Percentiles rank a stretch among this genome's conserved stretches.
Evolutionary conservation across 2,113 vertebrate genomes (phyloP).

Genomic region (Neogale vison): DNA sequence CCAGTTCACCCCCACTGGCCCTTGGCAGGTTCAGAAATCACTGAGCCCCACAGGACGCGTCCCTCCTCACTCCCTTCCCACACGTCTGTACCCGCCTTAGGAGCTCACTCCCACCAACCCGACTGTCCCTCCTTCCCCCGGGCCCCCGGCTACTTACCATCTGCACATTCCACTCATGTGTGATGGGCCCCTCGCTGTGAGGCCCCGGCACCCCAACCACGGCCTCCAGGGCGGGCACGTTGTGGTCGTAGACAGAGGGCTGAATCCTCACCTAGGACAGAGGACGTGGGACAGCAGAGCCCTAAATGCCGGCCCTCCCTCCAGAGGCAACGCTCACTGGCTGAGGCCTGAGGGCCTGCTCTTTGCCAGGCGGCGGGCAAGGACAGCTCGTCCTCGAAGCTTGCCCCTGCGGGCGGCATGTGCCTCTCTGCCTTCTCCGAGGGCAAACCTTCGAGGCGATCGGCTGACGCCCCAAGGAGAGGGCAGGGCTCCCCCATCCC

Average conservation of each 20-base stretch:
- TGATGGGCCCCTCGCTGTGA: neutral
- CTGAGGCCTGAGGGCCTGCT: neutral
- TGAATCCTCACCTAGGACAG: slow-evolving; percentile 65
- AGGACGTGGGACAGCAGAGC: neutral
- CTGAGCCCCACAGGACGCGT: neutral
- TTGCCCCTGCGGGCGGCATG: neutral
- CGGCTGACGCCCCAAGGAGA: neutral
- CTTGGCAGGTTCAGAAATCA: neutral
- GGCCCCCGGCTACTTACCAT: slow-evolving; percentile 11
- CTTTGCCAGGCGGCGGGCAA: neutral
- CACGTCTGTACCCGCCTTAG: fast-evolving
- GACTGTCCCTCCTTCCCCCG: neutral
- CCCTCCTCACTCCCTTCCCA: neutral
- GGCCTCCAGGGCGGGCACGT: slow-evolving; percentile 37
- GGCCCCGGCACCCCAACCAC: slow-evolving; percentile 31
- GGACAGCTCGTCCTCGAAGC: neutral
- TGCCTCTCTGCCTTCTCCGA: neutral
- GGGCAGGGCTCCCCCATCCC: neutral
- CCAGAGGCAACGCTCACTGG: neutral
- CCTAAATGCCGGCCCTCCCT: neutral
- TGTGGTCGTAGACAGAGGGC: neutral
- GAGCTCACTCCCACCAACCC: neutral
- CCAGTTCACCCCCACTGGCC: neutral
- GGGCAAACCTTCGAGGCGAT: too few species aligned
- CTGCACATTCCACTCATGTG: neutral